Evolutionary conservation across 2,113 vertebrate species (phyloP), one percentile per base, ranked within the genome.

Genomic region (Thomomys bottae): DNA sequence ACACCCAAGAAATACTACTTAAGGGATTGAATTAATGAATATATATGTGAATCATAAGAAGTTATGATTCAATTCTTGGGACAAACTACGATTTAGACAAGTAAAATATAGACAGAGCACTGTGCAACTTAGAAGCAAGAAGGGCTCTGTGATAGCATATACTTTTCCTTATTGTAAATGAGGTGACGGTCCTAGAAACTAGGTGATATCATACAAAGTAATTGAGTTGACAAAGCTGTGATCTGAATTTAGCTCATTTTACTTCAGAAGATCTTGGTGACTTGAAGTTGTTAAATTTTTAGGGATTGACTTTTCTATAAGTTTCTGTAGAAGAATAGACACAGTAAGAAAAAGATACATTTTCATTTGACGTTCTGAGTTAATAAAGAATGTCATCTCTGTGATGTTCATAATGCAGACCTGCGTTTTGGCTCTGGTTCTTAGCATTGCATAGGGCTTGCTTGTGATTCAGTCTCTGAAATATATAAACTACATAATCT

Each of bases 181-280:
- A 86, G 23, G 49, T 76, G 84, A 80, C 28, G 32, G 73, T 67
- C n/a, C 32, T 64, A 84, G 32, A 94, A 40, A 18, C 36, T 42
- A 54, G 32, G 8, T 54, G 17, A 87, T 24, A 79, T 54, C n/a
- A 18, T 76, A 12, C 49, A 68, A 87, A 20, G 75, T 84, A 77
- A 73, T 38, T 87, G 24, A 61, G 28, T 36, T 76, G 38, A 83
- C 42, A 77, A 81, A 78, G 32, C 24, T 32, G 3, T n/a, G 14
- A 82, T 90, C 49, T 34, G 18, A 85, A 63, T 84, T 76, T 40
- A 72, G 57, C 24, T 75, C 72, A 67, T 71, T 79, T 63, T 66
- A 42, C 21, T 73, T 93, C n/a, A 54, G 36, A 94, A 42, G 28
- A 61, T 18, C n/a, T 93, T 32, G 70, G 36, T 88, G 59, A 54